Base-by-base conservation (phyloP, 2,797 vertebrate species). In the Microctenopoma steveboyesi region DNA sequence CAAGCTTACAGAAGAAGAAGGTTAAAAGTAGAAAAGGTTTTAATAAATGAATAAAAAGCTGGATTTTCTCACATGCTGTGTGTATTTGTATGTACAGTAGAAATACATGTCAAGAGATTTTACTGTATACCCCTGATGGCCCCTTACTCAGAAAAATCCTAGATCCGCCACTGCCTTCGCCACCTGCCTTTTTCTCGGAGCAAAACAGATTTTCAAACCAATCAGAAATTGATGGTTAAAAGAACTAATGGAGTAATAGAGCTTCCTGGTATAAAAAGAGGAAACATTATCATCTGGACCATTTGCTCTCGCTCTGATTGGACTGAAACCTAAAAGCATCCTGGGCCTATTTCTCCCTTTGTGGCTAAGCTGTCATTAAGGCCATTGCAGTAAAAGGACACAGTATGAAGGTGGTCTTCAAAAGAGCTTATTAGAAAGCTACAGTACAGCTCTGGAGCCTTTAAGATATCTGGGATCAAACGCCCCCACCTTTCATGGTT, bases 391-490 rank as follows among this genome's bases (percentile, higher is more conserved):
- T 80, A 49, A 85, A 77, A 72, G 66, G 84, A 79, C 74, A 74
- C 73, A 46, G 57, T 56, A 58, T 75, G 79, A 79, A 79, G 88
- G 88, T 86, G 86, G 86, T 86, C 85, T 93, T 93, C 88, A 90
- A 86, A 43, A 90, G 79, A 75, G 80, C 78, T 79, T 85, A 83
- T 87, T 89, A 90, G 70, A 73, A 85, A 85, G 80, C 85, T 60
- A 48, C 74, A 53, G 84, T 66, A 51, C 66, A 81, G 81, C 83
- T 87, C 88, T 91, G 88, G 81, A 90, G 88, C 84, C 86, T 93
- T 91, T 76, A 83, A 86, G 87, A 92, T 88, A 91, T 85, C 81
- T 75, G 11, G 75, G 88, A 91, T 91, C 89, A 91, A 93, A 91
- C 72, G 37, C 52, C 64, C 75, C 51, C 1, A 35, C 64, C 86